Conservation (phyloP, 92 coral and sea anemone species). For the Micromussa lordhowensis region DNA sequence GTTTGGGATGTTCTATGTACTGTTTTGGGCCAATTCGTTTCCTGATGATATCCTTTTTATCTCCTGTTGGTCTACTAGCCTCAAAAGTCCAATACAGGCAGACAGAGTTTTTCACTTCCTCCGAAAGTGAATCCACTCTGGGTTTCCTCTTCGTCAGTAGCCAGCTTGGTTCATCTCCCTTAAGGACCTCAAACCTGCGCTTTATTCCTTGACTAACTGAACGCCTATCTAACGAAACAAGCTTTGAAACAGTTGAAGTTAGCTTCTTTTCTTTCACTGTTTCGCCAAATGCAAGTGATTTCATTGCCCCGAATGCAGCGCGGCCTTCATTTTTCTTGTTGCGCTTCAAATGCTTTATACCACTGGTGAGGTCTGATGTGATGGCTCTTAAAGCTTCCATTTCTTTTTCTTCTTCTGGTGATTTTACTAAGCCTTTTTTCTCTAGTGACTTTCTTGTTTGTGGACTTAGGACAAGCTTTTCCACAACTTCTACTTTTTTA, state of each 20-base stretch:
- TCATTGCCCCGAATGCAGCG: conserved; percentile 22
- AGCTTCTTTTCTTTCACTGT: conserved; percentile 35
- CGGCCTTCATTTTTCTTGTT: conserved; percentile 25
- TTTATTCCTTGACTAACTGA: conserved; percentile 41
- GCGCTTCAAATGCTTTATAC: conserved; percentile 33
- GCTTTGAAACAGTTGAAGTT: conserved; percentile 44
- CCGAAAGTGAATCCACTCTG: conserved; percentile 35
- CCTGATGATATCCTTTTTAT: conserved; percentile 42
- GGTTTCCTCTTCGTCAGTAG: conserved; percentile 36
- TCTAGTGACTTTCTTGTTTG: conserved; percentile 40
- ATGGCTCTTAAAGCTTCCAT: conserved; percentile 39
- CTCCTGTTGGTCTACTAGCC: conserved; percentile 62
- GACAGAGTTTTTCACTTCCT: conserved; percentile 34
- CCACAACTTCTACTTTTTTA: conserved; percentile 47
- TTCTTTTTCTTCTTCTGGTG: conserved; percentile 60
- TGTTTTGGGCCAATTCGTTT: conserved; percentile 25
- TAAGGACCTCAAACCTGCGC: conserved; percentile 31
- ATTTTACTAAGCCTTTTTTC: conserved; percentile 48
- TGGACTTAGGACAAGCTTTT: conserved; percentile 37
- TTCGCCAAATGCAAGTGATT: conserved; percentile 54
- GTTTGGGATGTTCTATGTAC: conserved; percentile 35
- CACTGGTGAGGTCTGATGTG: conserved; percentile 22
- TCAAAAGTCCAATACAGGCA: conserved; percentile 21
- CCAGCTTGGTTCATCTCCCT: conserved; percentile 63
- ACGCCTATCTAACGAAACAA: conserved; percentile 27